Evolutionary conservation across 2,113 vertebrate species (phyloP).

Genomic region (Microcebus tavaratra): DNA sequence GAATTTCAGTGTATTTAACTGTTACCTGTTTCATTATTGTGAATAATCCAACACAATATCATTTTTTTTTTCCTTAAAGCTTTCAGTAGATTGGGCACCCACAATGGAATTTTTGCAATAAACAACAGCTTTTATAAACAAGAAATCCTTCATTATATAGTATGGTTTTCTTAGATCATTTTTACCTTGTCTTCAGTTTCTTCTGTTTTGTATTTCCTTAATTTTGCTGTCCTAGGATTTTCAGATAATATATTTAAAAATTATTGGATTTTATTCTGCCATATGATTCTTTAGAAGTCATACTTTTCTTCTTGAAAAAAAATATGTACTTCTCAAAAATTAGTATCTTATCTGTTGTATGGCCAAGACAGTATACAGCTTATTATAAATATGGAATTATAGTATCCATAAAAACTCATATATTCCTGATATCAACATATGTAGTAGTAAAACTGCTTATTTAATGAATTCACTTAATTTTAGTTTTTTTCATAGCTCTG

Average conservation of each 20-base stretch:
- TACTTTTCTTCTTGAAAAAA: conserved; percentile 28
- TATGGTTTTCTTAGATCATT: conserved; percentile 1
- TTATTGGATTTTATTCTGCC: conserved; percentile 11
- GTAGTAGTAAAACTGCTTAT: background rate
- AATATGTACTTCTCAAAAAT: background rate
- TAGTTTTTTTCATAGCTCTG: conserved; percentile 59
- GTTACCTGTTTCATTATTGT: background rate
- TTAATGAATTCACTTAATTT: conserved; percentile 44
- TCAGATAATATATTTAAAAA: conserved; percentile 15
- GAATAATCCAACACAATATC: background rate
- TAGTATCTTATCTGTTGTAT: conserved; percentile 12
- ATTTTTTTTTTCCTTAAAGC: background rate
- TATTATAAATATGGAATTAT: background rate
- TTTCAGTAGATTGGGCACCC: background rate
- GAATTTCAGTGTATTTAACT: background rate
- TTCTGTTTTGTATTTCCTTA: conserved; percentile 14
- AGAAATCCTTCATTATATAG: background rate
- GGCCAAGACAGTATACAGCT: background rate
- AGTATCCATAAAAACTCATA: background rate
- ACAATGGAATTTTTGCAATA: background rate
- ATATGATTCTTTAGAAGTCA: background rate
- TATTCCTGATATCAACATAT: background rate
- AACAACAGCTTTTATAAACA: background rate
- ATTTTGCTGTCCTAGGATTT: conserved; percentile 1
- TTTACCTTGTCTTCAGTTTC: background rate